These are phyloP conservation scores for Eilema depressum DNA, from an alignment of 2,888 invertebrate genomes.

Conservation along the genomic window DNA sequence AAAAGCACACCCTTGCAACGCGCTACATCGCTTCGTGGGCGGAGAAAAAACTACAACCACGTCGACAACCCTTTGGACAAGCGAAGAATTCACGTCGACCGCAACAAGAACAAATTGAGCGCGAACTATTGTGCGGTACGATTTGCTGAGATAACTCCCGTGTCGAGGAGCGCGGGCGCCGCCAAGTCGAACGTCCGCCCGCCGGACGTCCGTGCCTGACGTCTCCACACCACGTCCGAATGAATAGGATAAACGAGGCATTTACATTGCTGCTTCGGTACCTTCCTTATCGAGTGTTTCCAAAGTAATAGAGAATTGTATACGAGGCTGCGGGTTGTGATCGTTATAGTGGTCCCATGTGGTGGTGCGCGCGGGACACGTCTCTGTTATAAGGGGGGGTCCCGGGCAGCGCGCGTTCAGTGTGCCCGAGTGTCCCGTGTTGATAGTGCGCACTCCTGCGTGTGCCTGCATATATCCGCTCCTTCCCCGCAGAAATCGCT, in stretches of 20 bases:
- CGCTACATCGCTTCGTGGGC: constrained; percentile 63
- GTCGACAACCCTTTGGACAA: constrained; percentile 76
- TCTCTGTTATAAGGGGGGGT: constrained; percentile 84
- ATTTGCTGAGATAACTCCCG: constrained; percentile 84
- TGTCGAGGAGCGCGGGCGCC: constrained; percentile 76
- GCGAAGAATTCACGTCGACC: constrained; percentile 83
- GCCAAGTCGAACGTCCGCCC: constrained; percentile 64
- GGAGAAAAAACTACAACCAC: constrained; percentile 79
- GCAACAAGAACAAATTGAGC: constrained; percentile 86
- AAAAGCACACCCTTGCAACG: constrained; percentile 68
- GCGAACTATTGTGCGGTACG: constrained; percentile 85
- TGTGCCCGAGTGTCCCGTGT: constrained; percentile 85
- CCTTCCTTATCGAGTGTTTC: constrained; percentile 26
- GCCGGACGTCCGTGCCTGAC: constrained; percentile 70
- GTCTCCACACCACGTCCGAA: constrained; percentile 45
- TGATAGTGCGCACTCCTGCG: constrained; percentile 78
- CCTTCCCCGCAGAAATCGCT: constrained; percentile 59
- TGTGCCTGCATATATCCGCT: constrained; percentile 61
- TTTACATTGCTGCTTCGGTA: constrained; percentile 59
- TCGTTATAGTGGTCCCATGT: constrained; percentile 65
- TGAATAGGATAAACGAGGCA: constrained; percentile 34
- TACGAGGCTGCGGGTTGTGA: constrained; percentile 50
- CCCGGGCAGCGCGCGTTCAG: constrained; percentile 84
- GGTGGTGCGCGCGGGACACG: constrained; percentile 81
- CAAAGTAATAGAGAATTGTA: constrained; percentile 64